A percentile compares a stretch with the other conserved stretches of the same genome.
These are phyloP conservation scores for Caerostris extrusa DNA, from an alignment of 1,140 invertebrate species.

Conservation along the genomic window DNA sequence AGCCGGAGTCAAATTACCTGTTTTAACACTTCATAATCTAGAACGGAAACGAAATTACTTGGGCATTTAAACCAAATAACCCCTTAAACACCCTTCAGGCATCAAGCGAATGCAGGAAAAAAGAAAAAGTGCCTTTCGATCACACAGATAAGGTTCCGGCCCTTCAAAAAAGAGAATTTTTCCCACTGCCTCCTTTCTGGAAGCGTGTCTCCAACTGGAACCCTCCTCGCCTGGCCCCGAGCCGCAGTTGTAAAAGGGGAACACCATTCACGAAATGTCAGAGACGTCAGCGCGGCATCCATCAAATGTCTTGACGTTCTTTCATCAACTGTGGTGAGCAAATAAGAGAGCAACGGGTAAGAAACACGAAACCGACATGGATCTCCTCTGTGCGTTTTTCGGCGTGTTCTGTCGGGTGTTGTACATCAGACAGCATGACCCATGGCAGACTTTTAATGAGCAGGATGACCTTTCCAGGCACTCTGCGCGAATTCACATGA, in stretches of 20 bases:
- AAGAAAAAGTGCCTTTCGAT: not conserved
- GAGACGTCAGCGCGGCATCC: constrained; percentile 33
- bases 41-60: constrained; percentile 20
- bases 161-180: not conserved
- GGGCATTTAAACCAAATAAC: constrained; percentile 5
- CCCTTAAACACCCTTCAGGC: constrained; percentile 19
- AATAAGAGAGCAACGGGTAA: constrained; percentile 46
- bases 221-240: not conserved
- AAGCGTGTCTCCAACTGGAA: constrained; percentile 36
- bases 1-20: not conserved
- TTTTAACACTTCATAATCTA: constrained; percentile 11
- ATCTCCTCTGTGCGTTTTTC: not conserved
- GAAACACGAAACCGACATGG: constrained; percentile 28
- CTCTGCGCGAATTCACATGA: not conserved
- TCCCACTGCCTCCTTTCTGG: not conserved
- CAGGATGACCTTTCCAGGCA: constrained; percentile 16
- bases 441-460: constrained; percentile 31
- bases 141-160: not conserved
- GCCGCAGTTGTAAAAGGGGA: constrained; percentile 4
- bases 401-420: not conserved
- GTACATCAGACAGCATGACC: constrained; percentile 20
- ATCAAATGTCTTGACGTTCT: constrained; percentile 21
- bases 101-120: not conserved
- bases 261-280: constrained; percentile 38
- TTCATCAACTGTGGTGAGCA: constrained; percentile 41